phyloP scores from a whole-genome alignment of 1,140 invertebrate genomes.

The Cotesia chilonis region DNA sequence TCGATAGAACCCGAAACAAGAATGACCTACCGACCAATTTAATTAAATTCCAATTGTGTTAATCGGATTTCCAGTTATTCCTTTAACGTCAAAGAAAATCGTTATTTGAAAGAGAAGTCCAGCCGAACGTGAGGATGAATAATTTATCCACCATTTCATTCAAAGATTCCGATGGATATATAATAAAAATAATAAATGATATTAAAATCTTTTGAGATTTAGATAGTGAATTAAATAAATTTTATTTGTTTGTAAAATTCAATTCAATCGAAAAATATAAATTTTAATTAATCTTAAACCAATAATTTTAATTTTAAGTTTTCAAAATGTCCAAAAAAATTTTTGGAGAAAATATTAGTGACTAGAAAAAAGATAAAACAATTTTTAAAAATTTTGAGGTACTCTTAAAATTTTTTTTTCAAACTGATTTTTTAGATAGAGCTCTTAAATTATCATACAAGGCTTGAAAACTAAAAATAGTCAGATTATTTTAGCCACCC shows the following conservation, averaged over 20 bases:
- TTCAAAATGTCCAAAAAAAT: too few species aligned
- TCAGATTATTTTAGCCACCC: too few species aligned
- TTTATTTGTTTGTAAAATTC: not conserved
- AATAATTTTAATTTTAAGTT: too few species aligned
- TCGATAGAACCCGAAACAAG: not conserved
- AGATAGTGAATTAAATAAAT: not conserved
- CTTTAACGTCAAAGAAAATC: constrained; percentile 23
- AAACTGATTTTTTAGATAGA: too few species aligned
- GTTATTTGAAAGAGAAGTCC: not conserved
- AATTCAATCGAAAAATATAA: too few species aligned
- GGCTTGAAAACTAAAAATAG: too few species aligned
- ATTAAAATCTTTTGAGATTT: not conserved
- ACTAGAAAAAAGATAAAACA: too few species aligned
- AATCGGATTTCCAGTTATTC: constrained; percentile 19
- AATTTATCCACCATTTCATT: constrained; percentile 16
- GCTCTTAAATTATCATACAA: too few species aligned
- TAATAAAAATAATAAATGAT: not conserved
- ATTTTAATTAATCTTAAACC: too few species aligned
- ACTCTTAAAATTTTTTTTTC: too few species aligned
- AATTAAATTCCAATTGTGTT: constrained; percentile 17
- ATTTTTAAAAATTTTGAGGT: too few species aligned
- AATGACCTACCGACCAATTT: constrained; percentile 6
- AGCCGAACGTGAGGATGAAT: constrained; percentile 19
- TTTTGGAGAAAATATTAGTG: too few species aligned
- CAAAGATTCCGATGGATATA: not conserved